phyloP scores from a whole-genome alignment of 2,797 vertebrate species.

The Choloepus didactylus region DNA sequence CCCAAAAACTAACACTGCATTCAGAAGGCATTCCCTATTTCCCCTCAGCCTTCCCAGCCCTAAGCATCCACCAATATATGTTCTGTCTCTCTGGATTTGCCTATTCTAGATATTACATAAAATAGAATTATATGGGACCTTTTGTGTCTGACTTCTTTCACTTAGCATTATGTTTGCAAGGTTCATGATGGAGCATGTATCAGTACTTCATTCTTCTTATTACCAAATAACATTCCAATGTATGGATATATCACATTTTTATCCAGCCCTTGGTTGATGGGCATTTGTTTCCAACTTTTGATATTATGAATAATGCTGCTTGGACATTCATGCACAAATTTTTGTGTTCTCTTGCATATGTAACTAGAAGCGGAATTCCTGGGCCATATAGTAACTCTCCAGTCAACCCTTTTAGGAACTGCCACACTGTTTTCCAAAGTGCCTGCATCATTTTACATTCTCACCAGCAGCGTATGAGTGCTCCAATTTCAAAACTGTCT shows the following conservation, averaged over 20 bases:
- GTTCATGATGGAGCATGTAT: neutral
- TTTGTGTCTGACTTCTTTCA: neutral
- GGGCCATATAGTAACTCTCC: neutral
- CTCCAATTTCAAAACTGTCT: neutral
- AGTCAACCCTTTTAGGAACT: neutral
- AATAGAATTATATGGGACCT: neutral
- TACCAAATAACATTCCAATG: neutral
- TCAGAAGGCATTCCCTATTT: neutral
- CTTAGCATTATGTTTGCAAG: neutral
- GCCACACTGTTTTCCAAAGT: neutral
- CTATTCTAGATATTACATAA: constrained; percentile 23
- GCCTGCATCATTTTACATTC: constrained; percentile 17
- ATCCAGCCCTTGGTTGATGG: neutral
- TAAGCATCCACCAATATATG: neutral
- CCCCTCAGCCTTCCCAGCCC: neutral
- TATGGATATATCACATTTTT: neutral
- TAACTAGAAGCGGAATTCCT: neutral
- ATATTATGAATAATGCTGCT: neutral
- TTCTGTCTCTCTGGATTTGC: neutral
- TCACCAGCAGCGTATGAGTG: neutral
- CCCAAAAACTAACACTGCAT: neutral
- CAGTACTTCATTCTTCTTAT: neutral
- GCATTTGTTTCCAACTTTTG: neutral
- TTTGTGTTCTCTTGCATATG: neutral
- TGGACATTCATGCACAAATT: neutral